Evolutionary conservation across 53 echinoderm and acorn worm species (phyloP).

Genomic region (Glandiceps talaboti): DNA sequence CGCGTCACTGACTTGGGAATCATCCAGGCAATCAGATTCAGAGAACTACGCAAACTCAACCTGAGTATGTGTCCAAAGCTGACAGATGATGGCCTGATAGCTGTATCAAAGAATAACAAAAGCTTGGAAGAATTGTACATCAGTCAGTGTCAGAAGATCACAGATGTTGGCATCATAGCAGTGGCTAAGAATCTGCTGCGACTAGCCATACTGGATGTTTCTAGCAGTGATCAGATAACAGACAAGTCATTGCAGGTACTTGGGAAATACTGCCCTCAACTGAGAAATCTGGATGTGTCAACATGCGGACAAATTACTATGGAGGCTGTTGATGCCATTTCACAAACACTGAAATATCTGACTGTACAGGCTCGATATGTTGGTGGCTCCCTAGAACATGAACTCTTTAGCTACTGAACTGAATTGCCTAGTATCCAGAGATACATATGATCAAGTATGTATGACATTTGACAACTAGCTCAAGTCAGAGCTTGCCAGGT

Average conservation of each 20-base stretch:
- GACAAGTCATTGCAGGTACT: conserved; percentile 16
- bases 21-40: conserved; percentile 38
- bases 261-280: conserved; percentile 9
- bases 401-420: neutral
- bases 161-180: conserved; percentile 22
- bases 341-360: conserved; percentile 21
- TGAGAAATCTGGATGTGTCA: conserved; percentile 37
- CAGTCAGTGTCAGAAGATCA: conserved; percentile 57
- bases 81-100: conserved; percentile 48
- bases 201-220: conserved; percentile 21
- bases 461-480: too few species aligned
- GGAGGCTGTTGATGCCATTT: conserved; percentile 28
- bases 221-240: conserved; percentile 27
- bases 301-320: conserved; percentile 45
- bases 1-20: conserved; percentile 80
- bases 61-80: conserved; percentile 78
- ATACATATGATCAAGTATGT: too few species aligned
- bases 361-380: conserved; percentile 8
- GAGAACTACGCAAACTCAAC: conserved; percentile 42
- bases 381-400: neutral
- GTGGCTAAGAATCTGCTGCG: conserved; percentile 17
- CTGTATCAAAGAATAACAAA: conserved; percentile 44
- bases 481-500: too few species aligned
- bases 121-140: conserved; percentile 50
- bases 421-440: too few species aligned